phyloP scores from a whole-genome alignment of 2,888 invertebrate genomes.

The Synanthedon myopaeformis region DNA sequence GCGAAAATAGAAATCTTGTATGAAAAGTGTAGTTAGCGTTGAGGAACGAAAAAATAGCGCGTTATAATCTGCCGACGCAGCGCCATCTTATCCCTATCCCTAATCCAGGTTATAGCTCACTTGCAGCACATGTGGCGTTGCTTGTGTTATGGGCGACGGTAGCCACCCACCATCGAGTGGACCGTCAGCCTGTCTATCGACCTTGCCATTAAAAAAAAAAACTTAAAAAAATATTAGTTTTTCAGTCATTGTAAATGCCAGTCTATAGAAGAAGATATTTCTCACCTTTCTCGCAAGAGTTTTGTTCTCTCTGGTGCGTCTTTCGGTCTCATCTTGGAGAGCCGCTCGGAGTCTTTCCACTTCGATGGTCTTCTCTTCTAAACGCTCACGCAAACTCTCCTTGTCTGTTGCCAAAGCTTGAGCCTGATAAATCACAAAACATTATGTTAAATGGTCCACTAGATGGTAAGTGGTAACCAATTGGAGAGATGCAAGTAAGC shows the following conservation, averaged over 20 bases:
- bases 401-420: slow-evolving; percentile 52
- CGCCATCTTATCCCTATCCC: too few relatives aligned
- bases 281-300: slow-evolving; percentile 52
- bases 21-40: too few relatives aligned
- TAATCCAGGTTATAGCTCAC: too few relatives aligned
- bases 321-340: slow-evolving; percentile 30
- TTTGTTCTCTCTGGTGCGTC: slow-evolving; percentile 45
- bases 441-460: background rate
- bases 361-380: slow-evolving; percentile 25
- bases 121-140: too few relatives aligned
- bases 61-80: too few relatives aligned
- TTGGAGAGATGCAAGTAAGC: too few relatives aligned
- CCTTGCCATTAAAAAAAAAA: background rate
- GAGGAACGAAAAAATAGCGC: background rate
- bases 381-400: slow-evolving; percentile 35
- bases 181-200: too few relatives aligned
- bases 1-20: too few relatives aligned
- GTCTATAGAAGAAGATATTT: too few relatives aligned
- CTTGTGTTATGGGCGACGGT: too few relatives aligned
- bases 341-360: slow-evolving; percentile 18
- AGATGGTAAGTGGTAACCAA: background rate
- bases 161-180: too few relatives aligned
- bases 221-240: background rate
- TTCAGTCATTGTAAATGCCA: too few relatives aligned
- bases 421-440: slow-evolving; percentile 23